Percentiles rank a stretch among this genome's conserved stretches.
phyloP scores from a whole-genome alignment of 2,113 vertebrate species.

The Halcyon malimbica region DNA sequence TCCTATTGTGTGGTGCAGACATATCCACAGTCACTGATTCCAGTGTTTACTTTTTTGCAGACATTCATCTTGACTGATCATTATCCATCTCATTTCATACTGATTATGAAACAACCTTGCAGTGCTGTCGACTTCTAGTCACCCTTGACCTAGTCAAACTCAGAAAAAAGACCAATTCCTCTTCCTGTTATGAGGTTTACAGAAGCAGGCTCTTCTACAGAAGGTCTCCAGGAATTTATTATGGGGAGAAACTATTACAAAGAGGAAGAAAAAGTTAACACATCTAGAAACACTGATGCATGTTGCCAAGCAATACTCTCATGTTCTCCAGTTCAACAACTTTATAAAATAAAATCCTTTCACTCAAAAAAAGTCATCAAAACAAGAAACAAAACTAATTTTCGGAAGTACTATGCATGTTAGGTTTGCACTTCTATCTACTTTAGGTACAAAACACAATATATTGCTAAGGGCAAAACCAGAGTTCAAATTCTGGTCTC shows the following conservation, averaged over 20 bases:
- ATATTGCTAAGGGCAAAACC: background rate
- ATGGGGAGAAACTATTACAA: background rate
- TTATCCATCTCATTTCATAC: background rate
- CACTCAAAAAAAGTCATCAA: background rate
- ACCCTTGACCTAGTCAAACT: background rate
- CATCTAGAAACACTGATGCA: background rate
- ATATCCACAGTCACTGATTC: background rate
- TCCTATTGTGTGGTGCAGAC: background rate
- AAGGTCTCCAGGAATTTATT: background rate
- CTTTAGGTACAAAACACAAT: background rate
- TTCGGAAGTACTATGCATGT: background rate
- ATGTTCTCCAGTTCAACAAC: background rate
- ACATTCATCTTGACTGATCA: background rate
- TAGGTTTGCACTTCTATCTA: background rate
- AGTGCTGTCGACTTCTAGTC: background rate
- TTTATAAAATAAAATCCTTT: background rate
- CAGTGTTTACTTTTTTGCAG: background rate
- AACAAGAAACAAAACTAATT: background rate
- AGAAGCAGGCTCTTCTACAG: background rate
- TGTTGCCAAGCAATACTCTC: background rate
- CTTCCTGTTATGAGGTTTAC: background rate
- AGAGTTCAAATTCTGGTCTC: background rate
- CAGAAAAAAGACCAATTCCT: background rate
- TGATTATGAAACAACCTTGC: background rate
- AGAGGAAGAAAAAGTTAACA: background rate